Evolutionary conservation across 1,140 invertebrate genomes (phyloP), one percentile per base, ranked within the genome.

Genomic region (Antheraea mylitta): DNA sequence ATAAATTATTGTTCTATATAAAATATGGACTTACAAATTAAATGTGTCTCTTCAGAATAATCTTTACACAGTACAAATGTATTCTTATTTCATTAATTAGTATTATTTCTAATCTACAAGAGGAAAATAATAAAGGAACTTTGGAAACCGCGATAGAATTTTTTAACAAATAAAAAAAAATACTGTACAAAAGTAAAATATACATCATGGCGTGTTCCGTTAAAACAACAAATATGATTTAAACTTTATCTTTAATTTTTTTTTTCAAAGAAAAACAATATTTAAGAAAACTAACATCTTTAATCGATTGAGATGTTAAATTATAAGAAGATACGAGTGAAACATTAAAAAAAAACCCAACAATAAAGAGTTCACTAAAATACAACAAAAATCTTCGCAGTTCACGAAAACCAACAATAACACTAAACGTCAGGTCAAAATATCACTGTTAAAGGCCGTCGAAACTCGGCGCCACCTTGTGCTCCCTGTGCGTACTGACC

Each of bases 371-470:
- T 30, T 61, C 60, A 5, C 9, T 61, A 61, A 18, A 61, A 61
- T 30, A 61, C 60, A 61, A 64, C 16, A n/a, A 64, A 37, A 64
- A 42, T 11, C 38, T 42, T 18, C 19, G 36, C 62, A 45, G 16
- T 19, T 18, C 38, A 64, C 60, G 64, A 69, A 71, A 72, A 59
- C 66, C 42, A 77, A 70, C 64, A 71, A 74, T 58, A 75, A 78
- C 70, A 72, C 60, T 61, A 89, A 37, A 79, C 81, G 79, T 96
- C 95, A 94, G 96, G 96, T 97, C 96, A 97, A 94, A 97, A 97
- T 94, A 97, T 97, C 70, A 97, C 96, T 48, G 96, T 96, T 11
- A 97, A 88, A 1, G 97, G 96, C 80, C 96, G 93, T 67, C 96
- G 92, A 87, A 96, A 97, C 80, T 97, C 96, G 18, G 94, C 93